Percentiles rank a stretch among this genome's conserved stretches.
Evolutionary conservation across 2,888 invertebrate species (phyloP).

Genomic region (Parnassius apollo): DNA sequence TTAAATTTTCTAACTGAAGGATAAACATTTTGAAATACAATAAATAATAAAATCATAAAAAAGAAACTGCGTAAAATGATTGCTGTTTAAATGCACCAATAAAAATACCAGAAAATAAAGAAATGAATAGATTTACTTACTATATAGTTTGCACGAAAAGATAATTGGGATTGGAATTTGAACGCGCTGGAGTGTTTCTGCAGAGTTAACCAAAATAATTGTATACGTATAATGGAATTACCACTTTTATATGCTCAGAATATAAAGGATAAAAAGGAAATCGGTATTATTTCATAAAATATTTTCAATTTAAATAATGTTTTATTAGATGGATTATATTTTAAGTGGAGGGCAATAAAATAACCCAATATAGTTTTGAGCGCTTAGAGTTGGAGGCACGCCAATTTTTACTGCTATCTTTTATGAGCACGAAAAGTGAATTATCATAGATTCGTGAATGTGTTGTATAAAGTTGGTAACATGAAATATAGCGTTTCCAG

Average conservation of each 20-base stretch:
- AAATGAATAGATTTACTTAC: no score
- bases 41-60: no score
- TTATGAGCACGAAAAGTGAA: constrained; percentile 27
- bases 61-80: no score
- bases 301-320: constrained; percentile 23
- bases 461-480: constrained; percentile 19
- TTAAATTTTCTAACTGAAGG: no score
- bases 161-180: no score
- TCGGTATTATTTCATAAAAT: background rate
- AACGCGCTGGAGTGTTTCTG: no score
- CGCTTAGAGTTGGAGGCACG: constrained; percentile 25
- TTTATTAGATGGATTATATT: constrained; percentile 22
- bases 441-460: constrained; percentile 31
- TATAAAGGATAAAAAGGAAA: background rate
- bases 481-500: constrained; percentile 15
- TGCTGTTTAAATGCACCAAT: no score
- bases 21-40: no score
- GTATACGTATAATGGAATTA: no score
- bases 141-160: no score
- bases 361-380: constrained; percentile 8
- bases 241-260: background rate
- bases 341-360: constrained; percentile 21
- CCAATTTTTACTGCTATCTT: constrained; percentile 27
- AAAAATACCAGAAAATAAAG: no score
- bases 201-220: no score